Base-by-base conservation (phyloP, 2,797 vertebrate species). In the Spinibarbus caldwelli region DNA sequence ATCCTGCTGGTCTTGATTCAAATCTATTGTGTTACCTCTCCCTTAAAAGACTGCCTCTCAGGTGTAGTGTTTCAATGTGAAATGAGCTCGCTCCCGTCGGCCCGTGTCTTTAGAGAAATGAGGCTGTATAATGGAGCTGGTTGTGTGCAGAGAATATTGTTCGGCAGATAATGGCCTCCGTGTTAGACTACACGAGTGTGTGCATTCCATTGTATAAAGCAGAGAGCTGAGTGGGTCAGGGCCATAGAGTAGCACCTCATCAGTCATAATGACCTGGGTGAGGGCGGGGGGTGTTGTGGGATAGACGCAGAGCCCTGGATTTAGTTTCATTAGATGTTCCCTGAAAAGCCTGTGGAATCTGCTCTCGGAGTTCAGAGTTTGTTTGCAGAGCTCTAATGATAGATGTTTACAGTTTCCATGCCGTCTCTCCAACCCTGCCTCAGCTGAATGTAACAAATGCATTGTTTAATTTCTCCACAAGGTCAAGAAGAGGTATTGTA, bases 231-330 rank as follows among this genome's bases (percentile, higher is more conserved):
- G 92, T 82, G 88, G 93, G 92, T 94, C 92, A 92, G 64, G 89
- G 91, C 89, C 87, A 87, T 89, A 36, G 88, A 82, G 81, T 86
- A 92, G 92, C 94, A 94, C 94, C 94, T 94, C 93, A 94, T 95
- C 93, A 93, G 91, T 95, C 93, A 93, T 90, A 83, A 89, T 84
- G 88, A 90, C 71, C 90, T 34, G 7, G 79, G 90, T 86, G 90
- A 86, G 80, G 88, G n/a, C 83, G 89, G 88, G 91, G 81, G 88
- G 86, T 90, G 92, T 94, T 93, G 93, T 92, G 86, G 91, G 90
- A 92, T 67, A 93, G 93, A 91, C 89, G 89, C 89, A 2, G 80
- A 67, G 88, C 91, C 91, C 83, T 75, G 52, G 90, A 90, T 93
- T 90, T 85, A 90, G 91, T 93, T 93, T 90, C 90, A 64, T 92